Conservation (phyloP, 2,888 invertebrate species). For the Pyrrhosoma nymphula region DNA sequence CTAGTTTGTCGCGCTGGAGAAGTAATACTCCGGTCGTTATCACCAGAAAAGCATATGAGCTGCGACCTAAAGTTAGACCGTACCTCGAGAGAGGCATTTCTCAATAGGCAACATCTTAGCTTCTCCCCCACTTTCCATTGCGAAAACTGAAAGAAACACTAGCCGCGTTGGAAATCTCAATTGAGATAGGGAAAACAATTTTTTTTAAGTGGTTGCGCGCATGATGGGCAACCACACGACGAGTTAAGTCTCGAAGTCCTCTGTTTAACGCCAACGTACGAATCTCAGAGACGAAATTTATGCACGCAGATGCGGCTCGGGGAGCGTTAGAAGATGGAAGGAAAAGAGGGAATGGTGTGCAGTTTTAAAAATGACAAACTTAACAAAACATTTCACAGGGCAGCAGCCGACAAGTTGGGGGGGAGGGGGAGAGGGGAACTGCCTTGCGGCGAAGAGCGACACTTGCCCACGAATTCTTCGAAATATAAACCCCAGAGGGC, state of each 20-base stretch:
- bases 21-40: no score
- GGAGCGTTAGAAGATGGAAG: background rate
- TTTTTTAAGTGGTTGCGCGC: background rate
- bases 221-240: background rate
- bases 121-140: background rate
- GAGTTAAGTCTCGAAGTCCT: background rate
- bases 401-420: background rate
- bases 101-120: no score
- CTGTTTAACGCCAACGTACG: background rate
- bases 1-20: no score
- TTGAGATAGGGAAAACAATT: background rate
- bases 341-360: background rate
- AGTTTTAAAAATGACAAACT: background rate
- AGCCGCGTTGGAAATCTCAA: background rate
- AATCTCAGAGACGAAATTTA: background rate
- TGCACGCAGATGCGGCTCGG: background rate
- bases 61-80: no score
- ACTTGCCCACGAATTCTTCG: background rate
- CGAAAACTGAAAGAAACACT: background rate
- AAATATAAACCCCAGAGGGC: background rate
- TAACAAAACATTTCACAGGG: background rate
- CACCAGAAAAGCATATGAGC: no score
- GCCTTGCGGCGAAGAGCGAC: background rate
- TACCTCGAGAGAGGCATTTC: no score
- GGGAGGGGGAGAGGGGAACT: background rate